Conservation (phyloP, 1,140 invertebrate genomes). For the Apis mellifera region Amel_HAv3.1 CM009935.2:10660501-10661000, state of each 20-base stretch:
- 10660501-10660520: too few relatives aligned
- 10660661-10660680: conserved; percentile 13
- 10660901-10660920: conserved; percentile 33
- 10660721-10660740: conserved; percentile 42
- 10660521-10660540: not conserved
- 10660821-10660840: not conserved
- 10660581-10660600: not conserved
- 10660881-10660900: not conserved
- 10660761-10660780: not conserved
- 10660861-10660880: too few relatives aligned
- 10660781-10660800: not conserved
- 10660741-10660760: not conserved
- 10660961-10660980: too few relatives aligned
- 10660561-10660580: too few relatives aligned
- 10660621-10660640: conserved; percentile 27
- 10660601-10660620: not conserved
- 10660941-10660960: not conserved
- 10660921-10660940: conserved; percentile 19
- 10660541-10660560: too few relatives aligned
- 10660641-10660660: conserved; percentile 26
- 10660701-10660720: conserved; percentile 35
- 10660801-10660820: too few relatives aligned
- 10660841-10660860: too few relatives aligned
- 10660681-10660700: conserved; percentile 47
- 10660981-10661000: not conserved